Percentiles rank a stretch among this genome's conserved stretches.
phyloP scores from a whole-genome alignment of 2,797 vertebrate species.

The Emys orbicularis region DNA sequence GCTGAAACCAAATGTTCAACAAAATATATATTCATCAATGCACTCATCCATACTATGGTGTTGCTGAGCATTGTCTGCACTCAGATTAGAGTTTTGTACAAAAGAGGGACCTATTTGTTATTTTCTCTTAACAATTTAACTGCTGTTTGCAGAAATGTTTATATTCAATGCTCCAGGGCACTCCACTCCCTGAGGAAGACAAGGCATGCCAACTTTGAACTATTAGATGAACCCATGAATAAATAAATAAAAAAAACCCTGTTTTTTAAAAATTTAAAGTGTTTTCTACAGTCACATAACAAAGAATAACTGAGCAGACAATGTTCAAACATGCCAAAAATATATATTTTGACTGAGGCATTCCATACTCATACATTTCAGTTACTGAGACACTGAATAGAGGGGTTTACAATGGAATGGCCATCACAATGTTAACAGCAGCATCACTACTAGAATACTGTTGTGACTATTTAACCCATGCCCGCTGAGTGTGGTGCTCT shows the following conservation, averaged over 20 bases:
- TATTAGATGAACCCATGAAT: background rate
- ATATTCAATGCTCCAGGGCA: background rate
- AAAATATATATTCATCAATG: background rate
- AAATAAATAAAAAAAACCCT: background rate
- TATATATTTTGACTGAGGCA: background rate
- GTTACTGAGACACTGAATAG: background rate
- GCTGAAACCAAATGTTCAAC: background rate
- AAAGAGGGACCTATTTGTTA: background rate
- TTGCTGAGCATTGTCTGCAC: background rate
- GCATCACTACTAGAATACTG: background rate
- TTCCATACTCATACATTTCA: constrained; percentile 3
- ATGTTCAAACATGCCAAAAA: constrained; percentile 9
- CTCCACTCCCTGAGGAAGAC: background rate
- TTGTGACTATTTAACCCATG: background rate
- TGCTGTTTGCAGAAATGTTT: background rate
- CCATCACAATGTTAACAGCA: background rate
- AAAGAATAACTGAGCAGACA: background rate
- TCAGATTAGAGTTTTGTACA: background rate
- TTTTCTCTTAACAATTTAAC: background rate
- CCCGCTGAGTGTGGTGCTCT: too few species aligned
- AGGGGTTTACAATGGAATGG: background rate
- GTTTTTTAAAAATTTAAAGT: background rate
- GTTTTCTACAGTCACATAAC: background rate
- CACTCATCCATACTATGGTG: background rate
- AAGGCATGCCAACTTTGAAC: background rate